Conservation (phyloP, 2,888 invertebrate species). For the Apamea epomidion region DNA sequence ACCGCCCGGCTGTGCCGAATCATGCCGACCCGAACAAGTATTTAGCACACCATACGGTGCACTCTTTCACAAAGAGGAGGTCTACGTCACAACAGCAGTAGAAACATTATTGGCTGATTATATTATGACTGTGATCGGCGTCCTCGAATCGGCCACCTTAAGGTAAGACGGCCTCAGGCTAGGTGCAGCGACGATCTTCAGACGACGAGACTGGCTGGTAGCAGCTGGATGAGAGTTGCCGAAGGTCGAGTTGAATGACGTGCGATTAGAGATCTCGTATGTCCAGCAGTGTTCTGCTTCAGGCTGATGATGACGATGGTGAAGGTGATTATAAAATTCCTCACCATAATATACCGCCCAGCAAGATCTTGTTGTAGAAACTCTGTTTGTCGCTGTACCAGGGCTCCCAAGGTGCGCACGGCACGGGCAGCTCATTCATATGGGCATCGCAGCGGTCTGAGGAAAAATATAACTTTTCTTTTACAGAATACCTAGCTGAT, state of each 20-base stretch:
- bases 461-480: not conserved
- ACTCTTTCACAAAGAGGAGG: not conserved
- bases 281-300: too few relatives aligned
- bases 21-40: not conserved
- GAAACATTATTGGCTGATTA: not conserved
- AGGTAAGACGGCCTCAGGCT: not conserved
- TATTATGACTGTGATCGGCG: not conserved
- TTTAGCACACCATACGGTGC: not conserved
- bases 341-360: slow-evolving; percentile 78
- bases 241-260: not conserved
- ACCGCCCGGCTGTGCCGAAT: not conserved
- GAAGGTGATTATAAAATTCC: slow-evolving; percentile 13
- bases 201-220: not conserved
- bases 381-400: slow-evolving; percentile 91
- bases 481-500: not conserved
- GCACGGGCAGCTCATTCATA: slow-evolving; percentile 94
- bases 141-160: not conserved
- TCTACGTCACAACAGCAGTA: not conserved
- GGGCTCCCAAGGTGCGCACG: slow-evolving; percentile 94
- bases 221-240: not conserved
- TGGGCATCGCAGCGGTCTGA: slow-evolving; percentile 84
- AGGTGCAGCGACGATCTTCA: not conserved
- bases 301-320: not conserved
- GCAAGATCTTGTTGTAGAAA: slow-evolving; percentile 78
- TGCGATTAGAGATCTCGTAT: not conserved